phyloP scores from a whole-genome alignment of 2,888 invertebrate species.

The Carcina quercana region DNA sequence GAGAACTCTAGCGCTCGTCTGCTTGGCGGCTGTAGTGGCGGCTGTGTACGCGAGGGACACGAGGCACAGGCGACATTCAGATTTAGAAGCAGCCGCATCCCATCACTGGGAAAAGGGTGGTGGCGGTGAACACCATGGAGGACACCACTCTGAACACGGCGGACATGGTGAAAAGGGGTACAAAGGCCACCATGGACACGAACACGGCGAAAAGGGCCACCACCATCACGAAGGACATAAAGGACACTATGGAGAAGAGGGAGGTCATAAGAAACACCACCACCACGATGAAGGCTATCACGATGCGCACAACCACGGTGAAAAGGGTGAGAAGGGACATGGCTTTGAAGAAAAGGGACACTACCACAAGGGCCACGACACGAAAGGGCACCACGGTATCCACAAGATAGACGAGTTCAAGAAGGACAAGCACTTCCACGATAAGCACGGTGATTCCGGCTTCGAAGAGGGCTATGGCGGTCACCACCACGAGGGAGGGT shows the following conservation, averaged over 20 bases:
- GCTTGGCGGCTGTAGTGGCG: constrained; percentile 57
- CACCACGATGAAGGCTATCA: constrained; percentile 79
- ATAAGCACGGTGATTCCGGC: constrained; percentile 87
- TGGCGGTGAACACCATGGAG: constrained; percentile 76
- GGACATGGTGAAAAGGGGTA: constrained; percentile 81
- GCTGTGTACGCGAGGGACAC: constrained; percentile 63
- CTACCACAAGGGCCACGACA: constrained; percentile 88
- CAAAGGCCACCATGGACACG: constrained; percentile 78
- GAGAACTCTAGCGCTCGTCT: constrained; percentile 42
- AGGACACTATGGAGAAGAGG: constrained; percentile 75
- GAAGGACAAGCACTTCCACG: constrained; percentile 90
- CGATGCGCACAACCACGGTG: constrained; percentile 76
- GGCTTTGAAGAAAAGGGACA: constrained; percentile 75
- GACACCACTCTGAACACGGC: constrained; percentile 77
- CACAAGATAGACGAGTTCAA: constrained; percentile 90
- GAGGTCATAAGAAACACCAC: constrained; percentile 77
- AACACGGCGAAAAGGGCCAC: constrained; percentile 81
- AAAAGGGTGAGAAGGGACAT: constrained; percentile 77
- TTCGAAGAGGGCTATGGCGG: constrained; percentile 87
- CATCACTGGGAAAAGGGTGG: constrained; percentile 70
- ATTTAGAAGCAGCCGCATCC: constrained; percentile 68
- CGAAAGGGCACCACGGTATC: constrained; percentile 88
- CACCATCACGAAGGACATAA: constrained; percentile 78
- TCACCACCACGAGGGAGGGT: constrained; percentile 83
- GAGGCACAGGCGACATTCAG: constrained; percentile 55